Evolutionary conservation across 2,113 vertebrate genomes (phyloP), one percentile per base, ranked within the genome.

Genomic region (Clarias magur): DNA sequence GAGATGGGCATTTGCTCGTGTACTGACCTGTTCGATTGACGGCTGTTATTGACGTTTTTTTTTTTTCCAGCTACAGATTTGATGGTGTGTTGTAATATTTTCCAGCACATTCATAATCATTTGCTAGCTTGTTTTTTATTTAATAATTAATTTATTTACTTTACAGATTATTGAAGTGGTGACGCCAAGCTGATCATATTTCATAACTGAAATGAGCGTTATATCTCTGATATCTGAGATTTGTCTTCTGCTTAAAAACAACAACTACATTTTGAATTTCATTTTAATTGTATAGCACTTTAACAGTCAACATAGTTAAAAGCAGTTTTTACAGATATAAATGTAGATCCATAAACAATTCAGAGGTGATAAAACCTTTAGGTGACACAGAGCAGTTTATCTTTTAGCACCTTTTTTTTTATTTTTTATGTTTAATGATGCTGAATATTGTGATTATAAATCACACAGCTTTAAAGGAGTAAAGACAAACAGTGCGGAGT

Each of bases 131-230:
- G 16, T 60, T 5, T 60, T 60, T 60, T 19, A 17, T 59, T 59
- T 48, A 48, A 0, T 48, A 6, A 48, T 48, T 48, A 0, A 48
- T 48, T 48, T 3, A 38, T 48, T 48, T 48, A 48, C 48, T 60
- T 60, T 17, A 60, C 59, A 65, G 23, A 25, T 25, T 65, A 65
- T 9, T 65, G 23, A 79, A 85, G 63, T 85, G 56, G 82, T 70
- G 59, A 89, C 75, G 38, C 79, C 68, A 83, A 85, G 65, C 68
- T 68, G 76, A 34, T 30, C n/a, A n/a, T 88, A 62, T 88, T 89
- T 89, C 85, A 63, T 86, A 70, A 82, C n/a, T 25, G 60, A 63
- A 63, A 63, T 25, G 62, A 10, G 83, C 70, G 78, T 86, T 86
- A 79, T 75, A 42, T 48, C 73, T 48, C 73, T 9, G 6, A 59